Evolutionary conservation across 2,113 vertebrate species (phyloP), one percentile per base, ranked within the genome.

Genomic region (Pyrgilauda ruficollis): DNA sequence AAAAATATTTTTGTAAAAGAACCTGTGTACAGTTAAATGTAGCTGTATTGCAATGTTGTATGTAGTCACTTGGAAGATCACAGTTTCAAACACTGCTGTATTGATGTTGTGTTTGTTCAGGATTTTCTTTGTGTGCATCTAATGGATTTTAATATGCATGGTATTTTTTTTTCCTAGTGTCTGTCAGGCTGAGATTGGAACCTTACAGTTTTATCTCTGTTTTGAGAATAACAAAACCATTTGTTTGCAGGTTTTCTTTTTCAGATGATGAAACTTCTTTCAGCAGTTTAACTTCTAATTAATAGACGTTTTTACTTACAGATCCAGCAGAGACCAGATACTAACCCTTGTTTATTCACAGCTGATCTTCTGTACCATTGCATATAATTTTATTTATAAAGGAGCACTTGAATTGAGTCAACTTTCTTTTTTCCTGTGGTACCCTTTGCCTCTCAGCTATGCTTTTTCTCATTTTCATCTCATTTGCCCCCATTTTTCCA

Each of bases 261-360:
- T 35, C 86, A 93, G 93, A 20, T 10, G 3, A 30, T n/a, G 72
- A 61, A 77, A 87, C 11, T 0, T 68, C 63, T 80, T 72, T 61
- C 75, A 81, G 2, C 13, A 0, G 21, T 75, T 88, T 44, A 83
- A 59, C 59, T 73, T n/a, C 5, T 62, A 67, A 67, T 89, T 91
- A 79, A 94, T 62, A 16, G 37, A 39, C 9, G 13, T 73, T 97
- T 96, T 90, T 20, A 47, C 72, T 98, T 98, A 22, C 97, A 98
- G 98, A 89, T 89, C 24, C 78, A 49, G 43, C 89, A 35, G 9
- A 89, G 64, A n/a, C 59, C 39, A 73, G 46, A 53, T 46, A 19
- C 59, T 94, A 69, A 82, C 10, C 2, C 47, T 46, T 26, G 11
- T 68, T 91, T 84, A 15, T 91, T 87, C 68, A 43, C 78, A 96